Percentiles rank a stretch among this genome's conserved stretches.
Conservation (phyloP, 2,888 invertebrate species). For the Drosophila subsilvestris region DNA sequence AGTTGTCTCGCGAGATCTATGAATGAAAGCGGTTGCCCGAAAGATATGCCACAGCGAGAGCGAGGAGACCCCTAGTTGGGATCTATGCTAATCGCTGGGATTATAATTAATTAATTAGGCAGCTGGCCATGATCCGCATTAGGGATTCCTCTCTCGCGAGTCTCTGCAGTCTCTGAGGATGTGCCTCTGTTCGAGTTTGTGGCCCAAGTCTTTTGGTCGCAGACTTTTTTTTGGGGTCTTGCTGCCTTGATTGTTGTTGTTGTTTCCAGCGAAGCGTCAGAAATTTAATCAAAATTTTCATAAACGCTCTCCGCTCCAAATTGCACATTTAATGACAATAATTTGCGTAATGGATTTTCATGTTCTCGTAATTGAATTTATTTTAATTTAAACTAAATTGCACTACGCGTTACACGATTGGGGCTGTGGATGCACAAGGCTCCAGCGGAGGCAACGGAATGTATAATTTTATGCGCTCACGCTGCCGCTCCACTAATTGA, state of each 20-base stretch:
- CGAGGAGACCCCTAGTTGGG: slow-evolving; percentile 56
- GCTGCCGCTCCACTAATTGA: slow-evolving; percentile 75
- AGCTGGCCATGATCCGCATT: slow-evolving; percentile 32
- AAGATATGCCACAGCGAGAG: slow-evolving; percentile 6
- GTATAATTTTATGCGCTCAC: slow-evolving; percentile 80
- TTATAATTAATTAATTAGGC: slow-evolving; percentile 76
- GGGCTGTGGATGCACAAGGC: slow-evolving; percentile 5
- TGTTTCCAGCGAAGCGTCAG: slow-evolving; percentile 54
- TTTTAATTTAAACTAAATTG: slow-evolving; percentile 83
- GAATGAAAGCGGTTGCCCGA: slow-evolving; percentile 64
- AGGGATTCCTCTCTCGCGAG: slow-evolving; percentile 6
- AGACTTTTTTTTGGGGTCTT: slow-evolving; percentile 15
- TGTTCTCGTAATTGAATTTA: slow-evolving; percentile 85
- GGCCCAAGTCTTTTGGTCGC: slow-evolving; percentile 49
- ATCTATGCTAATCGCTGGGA: slow-evolving; percentile 69
- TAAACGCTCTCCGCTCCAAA: slow-evolving; percentile 69
- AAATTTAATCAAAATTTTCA: slow-evolving; percentile 73
- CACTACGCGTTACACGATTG: slow-evolving; percentile 46
- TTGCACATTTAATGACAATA: slow-evolving; percentile 82
- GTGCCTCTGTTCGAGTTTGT: slow-evolving; percentile 32
- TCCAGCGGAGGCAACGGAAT: slow-evolving; percentile 25
- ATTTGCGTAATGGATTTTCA: slow-evolving; percentile 84
- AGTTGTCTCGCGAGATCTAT: slow-evolving; percentile 56
- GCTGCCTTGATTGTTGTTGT: slow-evolving; percentile 42
- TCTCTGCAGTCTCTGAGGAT: neutral